phyloP scores from a whole-genome alignment of 2,888 invertebrate species.

The Ecliptopera silaceata region DNA sequence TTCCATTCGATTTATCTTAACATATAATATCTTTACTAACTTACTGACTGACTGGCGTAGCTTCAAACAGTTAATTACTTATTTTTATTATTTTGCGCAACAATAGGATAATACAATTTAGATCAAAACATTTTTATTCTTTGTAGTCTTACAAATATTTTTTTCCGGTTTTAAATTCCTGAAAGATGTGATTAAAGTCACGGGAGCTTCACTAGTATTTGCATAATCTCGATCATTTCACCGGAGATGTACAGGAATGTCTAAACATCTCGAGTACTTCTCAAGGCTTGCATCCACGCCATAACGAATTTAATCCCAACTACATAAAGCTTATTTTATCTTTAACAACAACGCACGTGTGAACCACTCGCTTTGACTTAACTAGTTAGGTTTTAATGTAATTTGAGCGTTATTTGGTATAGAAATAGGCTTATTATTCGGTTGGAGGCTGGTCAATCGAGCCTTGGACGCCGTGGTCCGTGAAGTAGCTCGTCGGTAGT shows the following conservation, averaged over 20 bases:
- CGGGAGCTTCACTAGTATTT: slow-evolving; percentile 6
- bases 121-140: too few relatives aligned
- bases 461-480: neutral
- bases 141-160: too few relatives aligned
- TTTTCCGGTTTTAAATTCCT: too few relatives aligned
- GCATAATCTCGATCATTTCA: slow-evolving; percentile 40
- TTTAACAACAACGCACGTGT: neutral
- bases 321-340: neutral
- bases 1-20: slow-evolving; percentile 51
- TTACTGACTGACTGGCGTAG: neutral
- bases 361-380: neutral
- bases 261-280: slow-evolving; percentile 25
- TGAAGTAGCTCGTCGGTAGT: slow-evolving; percentile 51
- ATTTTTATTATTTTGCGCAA: too few relatives aligned
- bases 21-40: neutral
- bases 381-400: neutral
- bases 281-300: neutral
- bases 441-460: neutral
- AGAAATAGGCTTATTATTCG: neutral
- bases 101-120: too few relatives aligned
- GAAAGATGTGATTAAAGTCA: neutral
- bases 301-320: neutral
- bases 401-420: neutral
- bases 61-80: too few relatives aligned
- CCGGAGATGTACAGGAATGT: slow-evolving; percentile 33